phyloP scores from a whole-genome alignment of 2,888 invertebrate species.

The Hedychridium roseum region DNA sequence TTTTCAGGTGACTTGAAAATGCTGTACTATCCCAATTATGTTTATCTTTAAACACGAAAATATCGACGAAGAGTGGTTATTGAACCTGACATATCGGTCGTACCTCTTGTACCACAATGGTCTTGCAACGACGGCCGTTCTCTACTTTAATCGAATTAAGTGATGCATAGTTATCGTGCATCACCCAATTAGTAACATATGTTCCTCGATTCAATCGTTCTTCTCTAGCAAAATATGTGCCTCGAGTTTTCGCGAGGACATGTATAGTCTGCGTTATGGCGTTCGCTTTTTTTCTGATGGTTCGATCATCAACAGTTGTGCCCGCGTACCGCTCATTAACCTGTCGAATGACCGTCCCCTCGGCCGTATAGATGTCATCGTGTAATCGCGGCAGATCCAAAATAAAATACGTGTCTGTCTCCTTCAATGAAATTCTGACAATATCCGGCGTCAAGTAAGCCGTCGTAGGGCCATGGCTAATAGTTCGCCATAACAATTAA shows the following conservation, averaged over 20 bases:
- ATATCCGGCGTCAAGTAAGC: conserved; percentile 62
- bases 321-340: conserved; percentile 75
- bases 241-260: conserved; percentile 71
- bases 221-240: conserved; percentile 69
- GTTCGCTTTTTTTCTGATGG: conserved; percentile 72
- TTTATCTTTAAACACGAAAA: too few species aligned
- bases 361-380: conserved; percentile 69
- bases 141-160: conserved; percentile 49
- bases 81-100: too few species aligned
- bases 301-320: conserved; percentile 73
- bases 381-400: conserved; percentile 73
- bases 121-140: too few species aligned
- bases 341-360: conserved; percentile 68
- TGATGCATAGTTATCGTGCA: conserved; percentile 73
- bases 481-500: too few species aligned
- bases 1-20: too few species aligned
- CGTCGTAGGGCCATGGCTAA: background rate
- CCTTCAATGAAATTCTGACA: conserved; percentile 71
- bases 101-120: too few species aligned
- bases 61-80: too few species aligned
- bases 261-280: conserved; percentile 76
- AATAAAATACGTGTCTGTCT: conserved; percentile 73
- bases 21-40: too few species aligned
- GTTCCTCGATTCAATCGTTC: conserved; percentile 68
- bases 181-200: conserved; percentile 80